These are phyloP conservation scores for Aethina tumida DNA, from an alignment of 1,140 invertebrate genomes.

Conservation along the genomic window DNA sequence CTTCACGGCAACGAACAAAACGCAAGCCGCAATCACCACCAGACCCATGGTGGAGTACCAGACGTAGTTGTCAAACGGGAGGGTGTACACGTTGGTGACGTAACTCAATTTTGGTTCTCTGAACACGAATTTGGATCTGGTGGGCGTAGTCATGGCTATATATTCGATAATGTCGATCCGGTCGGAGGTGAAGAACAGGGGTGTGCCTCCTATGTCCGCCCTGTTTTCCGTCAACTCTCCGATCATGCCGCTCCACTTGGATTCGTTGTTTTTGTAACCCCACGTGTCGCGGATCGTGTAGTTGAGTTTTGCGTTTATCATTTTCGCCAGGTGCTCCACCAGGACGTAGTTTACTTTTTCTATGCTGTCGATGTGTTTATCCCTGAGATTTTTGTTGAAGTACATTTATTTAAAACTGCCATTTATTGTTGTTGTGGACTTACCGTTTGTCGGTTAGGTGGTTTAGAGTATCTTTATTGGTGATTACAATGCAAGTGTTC, in stretches of 20 bases:
- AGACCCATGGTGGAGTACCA: conserved; percentile 45
- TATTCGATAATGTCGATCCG: conserved; percentile 49
- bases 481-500: conserved; percentile 42
- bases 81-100: conserved; percentile 49
- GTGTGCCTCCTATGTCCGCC: conserved; percentile 52
- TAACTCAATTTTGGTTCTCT: conserved; percentile 55
- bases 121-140: conserved; percentile 52
- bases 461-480: conserved; percentile 46
- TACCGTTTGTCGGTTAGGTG: conserved; percentile 49
- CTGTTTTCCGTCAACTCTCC: conserved; percentile 45
- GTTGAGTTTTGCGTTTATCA: conserved; percentile 46
- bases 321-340: conserved; percentile 42
- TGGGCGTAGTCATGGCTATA: conserved; percentile 48
- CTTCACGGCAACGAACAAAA: conserved; percentile 30
- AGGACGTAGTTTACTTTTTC: conserved; percentile 53
- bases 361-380: conserved; percentile 49
- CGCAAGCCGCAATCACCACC: conserved; percentile 36
- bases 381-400: conserved; percentile 25
- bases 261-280: conserved; percentile 39
- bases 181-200: conserved; percentile 48
- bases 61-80: conserved; percentile 48
- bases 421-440: background rate
- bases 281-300: conserved; percentile 43
- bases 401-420: background rate
- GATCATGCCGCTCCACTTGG: conserved; percentile 53